Base-by-base conservation (phyloP, 2,113 vertebrate genomes). In the Grallaria varia region DNA sequence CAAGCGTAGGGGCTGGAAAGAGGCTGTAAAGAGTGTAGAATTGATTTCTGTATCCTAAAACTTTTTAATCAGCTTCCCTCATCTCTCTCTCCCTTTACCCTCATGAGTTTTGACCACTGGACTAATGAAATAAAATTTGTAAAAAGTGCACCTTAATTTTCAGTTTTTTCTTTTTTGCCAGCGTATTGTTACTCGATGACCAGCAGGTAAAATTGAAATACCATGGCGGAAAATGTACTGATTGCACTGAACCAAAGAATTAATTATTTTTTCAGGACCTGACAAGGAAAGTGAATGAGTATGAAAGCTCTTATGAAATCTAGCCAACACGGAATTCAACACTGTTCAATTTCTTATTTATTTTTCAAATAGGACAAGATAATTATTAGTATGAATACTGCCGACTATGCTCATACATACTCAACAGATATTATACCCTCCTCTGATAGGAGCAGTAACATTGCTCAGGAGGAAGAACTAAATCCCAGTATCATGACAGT, bases 191-290 rank as follows among this genome's bases (percentile, higher is more conserved):
- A 89, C 44, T 79, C 73, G 56, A 55, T 66, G 73, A 75, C n/a
- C 52, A 88, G n/a, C 40, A 86, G 55, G 44, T 94, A 84, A 86
- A 75, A 94, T 30, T 53, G 53, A 93, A 95, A 89, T 62, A 84
- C 15, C 60, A 31, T 50, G 90, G 53, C 77, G 94, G 96, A 80
- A 97, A 96, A 92, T 72, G 37, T 86, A 92, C n/a, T 75, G 39
- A 79, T 80, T 94, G 55, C 90, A 93, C 75, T 86, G 85, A 96
- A 95, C 84, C 75, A 96, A 87, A 88, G 52, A 93, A 91, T 44
- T 89, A 91, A 89, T 91, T 88, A 96, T 91, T 96, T 96, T 96
- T 88, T 94, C 90, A 92, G 72, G 79, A 90, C 30, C 59, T 91
- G 87, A 96, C 67, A 94, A 86, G 95, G 92, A 96, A 94, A 85